A percentile compares a stretch with the other conserved stretches of the same genome.
phyloP scores from a whole-genome alignment of 2,888 invertebrate species.

The Microplitis deprimator region DNA sequence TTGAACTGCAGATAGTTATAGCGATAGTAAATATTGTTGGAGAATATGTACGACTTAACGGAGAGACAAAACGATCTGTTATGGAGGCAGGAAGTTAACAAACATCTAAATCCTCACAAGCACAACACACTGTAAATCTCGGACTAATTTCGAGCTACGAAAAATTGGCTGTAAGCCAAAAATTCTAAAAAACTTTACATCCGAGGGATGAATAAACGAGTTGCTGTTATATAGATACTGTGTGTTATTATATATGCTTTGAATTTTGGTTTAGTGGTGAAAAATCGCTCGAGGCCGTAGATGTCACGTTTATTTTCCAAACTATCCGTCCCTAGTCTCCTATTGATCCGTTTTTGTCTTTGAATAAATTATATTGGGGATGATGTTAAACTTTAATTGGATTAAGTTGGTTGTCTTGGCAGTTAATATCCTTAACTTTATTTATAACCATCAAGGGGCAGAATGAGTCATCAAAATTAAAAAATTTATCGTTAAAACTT shows the following conservation, averaged over 20 bases:
- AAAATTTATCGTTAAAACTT: no score
- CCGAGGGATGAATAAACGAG: conserved; percentile 18
- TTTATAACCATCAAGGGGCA: no score
- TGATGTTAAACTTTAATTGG: background rate
- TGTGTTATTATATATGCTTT: background rate
- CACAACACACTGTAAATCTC: conserved; percentile 60
- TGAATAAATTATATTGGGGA: background rate
- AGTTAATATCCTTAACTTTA: no score
- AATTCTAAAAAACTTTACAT: conserved; percentile 33
- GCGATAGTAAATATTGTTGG: background rate
- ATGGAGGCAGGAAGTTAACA: conserved; percentile 47
- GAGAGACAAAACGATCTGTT: background rate
- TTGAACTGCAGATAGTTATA: background rate
- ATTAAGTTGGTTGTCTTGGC: background rate
- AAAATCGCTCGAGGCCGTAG: background rate
- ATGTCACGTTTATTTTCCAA: background rate
- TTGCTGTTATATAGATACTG: background rate
- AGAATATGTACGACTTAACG: conserved; percentile 1
- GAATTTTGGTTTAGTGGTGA: background rate
- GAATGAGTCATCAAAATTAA: no score
- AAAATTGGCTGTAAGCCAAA: conserved; percentile 56
- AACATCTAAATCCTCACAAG: conserved; percentile 57
- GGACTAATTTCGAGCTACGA: conserved; percentile 54
- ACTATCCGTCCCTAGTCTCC: background rate
- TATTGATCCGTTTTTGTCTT: background rate